Percentiles rank a stretch among this genome's conserved stretches.
phyloP scores from a whole-genome alignment of 2,113 vertebrate genomes.

The Trochalopteron elliotii region DNA sequence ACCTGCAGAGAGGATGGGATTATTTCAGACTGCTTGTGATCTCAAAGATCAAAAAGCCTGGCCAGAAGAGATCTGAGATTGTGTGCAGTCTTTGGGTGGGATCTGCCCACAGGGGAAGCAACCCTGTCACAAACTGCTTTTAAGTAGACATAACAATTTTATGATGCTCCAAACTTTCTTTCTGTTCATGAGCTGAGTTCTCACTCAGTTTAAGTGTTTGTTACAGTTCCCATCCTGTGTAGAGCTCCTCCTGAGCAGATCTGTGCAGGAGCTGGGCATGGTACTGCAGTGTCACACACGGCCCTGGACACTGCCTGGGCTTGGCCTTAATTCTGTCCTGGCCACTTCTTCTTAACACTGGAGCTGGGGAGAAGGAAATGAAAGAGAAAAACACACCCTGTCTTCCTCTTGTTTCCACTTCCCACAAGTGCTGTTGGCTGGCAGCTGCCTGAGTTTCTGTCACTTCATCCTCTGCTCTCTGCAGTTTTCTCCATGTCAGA shows the following conservation, averaged over 20 bases:
- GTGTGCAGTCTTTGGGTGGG: neutral
- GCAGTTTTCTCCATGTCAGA: neutral
- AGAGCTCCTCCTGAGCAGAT: neutral
- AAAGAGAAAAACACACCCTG: neutral
- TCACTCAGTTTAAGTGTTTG: neutral
- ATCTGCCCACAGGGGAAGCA: neutral
- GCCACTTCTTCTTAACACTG: neutral
- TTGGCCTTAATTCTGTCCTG: neutral
- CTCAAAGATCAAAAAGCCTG: neutral
- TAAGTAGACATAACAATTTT: neutral
- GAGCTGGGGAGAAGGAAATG: neutral
- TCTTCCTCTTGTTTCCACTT: neutral
- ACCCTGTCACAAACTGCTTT: neutral
- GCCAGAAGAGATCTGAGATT: neutral
- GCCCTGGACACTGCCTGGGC: neutral
- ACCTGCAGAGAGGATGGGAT: neutral
- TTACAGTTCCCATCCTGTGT: accelerated
- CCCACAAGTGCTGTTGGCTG: neutral
- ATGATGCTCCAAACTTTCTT: neutral
- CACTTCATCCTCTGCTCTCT: neutral
- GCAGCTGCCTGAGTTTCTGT: neutral
- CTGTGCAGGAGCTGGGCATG: neutral
- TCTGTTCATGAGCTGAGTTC: neutral
- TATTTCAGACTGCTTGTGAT: neutral
- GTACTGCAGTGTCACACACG: neutral